phyloP scores from a whole-genome alignment of 1,140 invertebrate genomes.

The Delia radicum region DNA sequence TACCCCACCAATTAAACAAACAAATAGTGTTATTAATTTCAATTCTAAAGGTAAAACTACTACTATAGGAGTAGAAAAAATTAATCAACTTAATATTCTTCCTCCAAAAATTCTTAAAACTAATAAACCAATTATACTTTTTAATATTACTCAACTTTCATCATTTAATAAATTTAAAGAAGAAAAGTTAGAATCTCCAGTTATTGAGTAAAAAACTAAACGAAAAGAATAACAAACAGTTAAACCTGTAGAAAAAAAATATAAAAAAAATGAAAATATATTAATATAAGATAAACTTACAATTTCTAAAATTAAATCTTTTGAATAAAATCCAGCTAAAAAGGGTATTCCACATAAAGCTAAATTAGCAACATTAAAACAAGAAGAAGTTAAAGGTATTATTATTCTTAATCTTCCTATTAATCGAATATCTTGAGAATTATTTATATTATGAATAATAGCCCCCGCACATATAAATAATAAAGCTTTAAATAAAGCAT shows the following conservation, averaged over 20 bases:
- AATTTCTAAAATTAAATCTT: slow-evolving; percentile 64
- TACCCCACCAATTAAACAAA: slow-evolving; percentile 51
- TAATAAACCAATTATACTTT: slow-evolving; percentile 59
- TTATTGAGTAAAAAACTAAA: slow-evolving; percentile 60
- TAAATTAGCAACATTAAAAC: slow-evolving; percentile 60
- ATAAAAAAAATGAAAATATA: slow-evolving; percentile 58
- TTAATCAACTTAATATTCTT: slow-evolving; percentile 55
- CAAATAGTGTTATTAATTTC: slow-evolving; percentile 56
- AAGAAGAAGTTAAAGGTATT: slow-evolving; percentile 56
- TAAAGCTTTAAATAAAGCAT: slow-evolving; percentile 68
- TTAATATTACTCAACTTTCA: slow-evolving; percentile 57
- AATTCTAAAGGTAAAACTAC: slow-evolving; percentile 58
- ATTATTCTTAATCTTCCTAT: slow-evolving; percentile 55
- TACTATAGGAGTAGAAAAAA: slow-evolving; percentile 57
- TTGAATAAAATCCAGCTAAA: slow-evolving; percentile 65
- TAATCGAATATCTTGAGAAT: slow-evolving; percentile 66
- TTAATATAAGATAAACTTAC: slow-evolving; percentile 58
- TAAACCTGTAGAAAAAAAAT: slow-evolving; percentile 45
- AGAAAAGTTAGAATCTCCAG: slow-evolving; percentile 56
- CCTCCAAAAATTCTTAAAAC: slow-evolving; percentile 58
- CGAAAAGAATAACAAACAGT: slow-evolving; percentile 58
- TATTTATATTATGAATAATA: slow-evolving; percentile 63
- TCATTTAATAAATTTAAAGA: slow-evolving; percentile 56
- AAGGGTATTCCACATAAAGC: slow-evolving; percentile 62
- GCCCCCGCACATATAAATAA: slow-evolving; percentile 64